Percentiles rank a stretch among this genome's conserved stretches.
Conservation (phyloP, 1,140 invertebrate genomes). For the Kradibia gibbosae region DNA sequence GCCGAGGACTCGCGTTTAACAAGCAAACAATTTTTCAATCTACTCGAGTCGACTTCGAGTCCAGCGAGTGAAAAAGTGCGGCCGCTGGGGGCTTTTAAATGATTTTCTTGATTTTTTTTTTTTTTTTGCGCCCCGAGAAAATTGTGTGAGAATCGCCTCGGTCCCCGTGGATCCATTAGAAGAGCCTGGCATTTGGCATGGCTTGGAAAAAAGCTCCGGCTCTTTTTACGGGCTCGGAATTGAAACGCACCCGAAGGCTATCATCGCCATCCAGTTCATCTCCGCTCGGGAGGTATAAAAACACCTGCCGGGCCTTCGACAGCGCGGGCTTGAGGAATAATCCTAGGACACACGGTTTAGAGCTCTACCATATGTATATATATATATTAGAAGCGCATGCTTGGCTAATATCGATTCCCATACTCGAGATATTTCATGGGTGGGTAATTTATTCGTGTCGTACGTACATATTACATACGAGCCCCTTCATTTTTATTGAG, state of each 20-base stretch:
- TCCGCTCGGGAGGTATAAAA: slow-evolving; percentile 17
- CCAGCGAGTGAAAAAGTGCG: background rate
- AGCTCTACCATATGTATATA: background rate
- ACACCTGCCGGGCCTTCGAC: slow-evolving; percentile 4
- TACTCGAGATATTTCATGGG: background rate
- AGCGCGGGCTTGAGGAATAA: background rate
- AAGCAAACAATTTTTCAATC: background rate
- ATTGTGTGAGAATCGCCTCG: background rate
- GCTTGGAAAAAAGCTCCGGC: background rate
- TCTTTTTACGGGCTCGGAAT: slow-evolving; percentile 14
- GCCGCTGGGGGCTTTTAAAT: background rate
- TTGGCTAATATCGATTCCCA: background rate
- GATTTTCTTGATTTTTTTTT: background rate
- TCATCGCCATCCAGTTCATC: slow-evolving; percentile 15
- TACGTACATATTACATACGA: no score
- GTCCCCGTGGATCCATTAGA: background rate
- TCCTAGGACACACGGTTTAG: background rate
- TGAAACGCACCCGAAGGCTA: background rate
- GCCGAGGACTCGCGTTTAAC: background rate
- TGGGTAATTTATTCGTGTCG: no score
- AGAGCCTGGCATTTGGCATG: background rate
- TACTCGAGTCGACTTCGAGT: background rate
- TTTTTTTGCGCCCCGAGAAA: background rate
- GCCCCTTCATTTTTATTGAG: no score
- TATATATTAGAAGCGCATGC: background rate